Base-by-base conservation (phyloP, 2,888 invertebrate genomes). In the Drosophila formosana region DNA sequence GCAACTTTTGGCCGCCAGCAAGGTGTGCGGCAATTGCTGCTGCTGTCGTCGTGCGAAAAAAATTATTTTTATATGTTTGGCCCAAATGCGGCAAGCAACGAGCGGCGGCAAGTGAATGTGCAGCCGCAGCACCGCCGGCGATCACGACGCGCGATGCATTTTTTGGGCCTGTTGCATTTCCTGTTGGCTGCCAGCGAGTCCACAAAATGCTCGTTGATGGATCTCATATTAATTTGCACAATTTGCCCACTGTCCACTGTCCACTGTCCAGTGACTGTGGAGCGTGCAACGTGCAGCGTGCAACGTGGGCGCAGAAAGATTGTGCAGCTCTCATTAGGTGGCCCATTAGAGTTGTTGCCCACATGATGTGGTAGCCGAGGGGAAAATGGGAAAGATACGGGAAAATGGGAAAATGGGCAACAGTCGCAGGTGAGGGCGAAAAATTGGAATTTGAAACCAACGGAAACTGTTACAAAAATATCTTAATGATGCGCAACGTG, bases 181-280 rank as follows among this genome's bases (percentile, higher is more conserved):
- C 82, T 82, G n/a, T n/a, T n/a, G n/a, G n/a, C n/a, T n/a, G n/a
- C n/a, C n/a, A n/a, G n/a, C n/a, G n/a, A n/a, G n/a, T n/a, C n/a
- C n/a, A n/a, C n/a, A n/a, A n/a, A n/a, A n/a, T n/a, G 88, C 81
- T 84, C 57, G 67, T 67, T 88, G 88, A 83, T 83, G 80, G 67
- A 88, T 83, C 72, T 82, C 74, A 72, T 77, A 82, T 88, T 82
- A 85, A 83, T 88, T 79, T 79, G 66, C 52, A 52, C 75, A 73
- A 83, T 82, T 82, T 87, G 69, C 74, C 68, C 58, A 58, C 57
- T 74, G 79, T 74, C 75, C 75, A 58, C 57, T 74, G 79, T 74
- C 75, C 75, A 58, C 57, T 74, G 79, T 74, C 75, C 75, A 69
- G 45, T n/a, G 47, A 2, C 47, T 28, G 28, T 1, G 18, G 1